Percentiles rank a stretch among this genome's conserved stretches.
Evolutionary conservation across 2,888 invertebrate species (phyloP).

Genomic region (Coelogynopora nodosa): DNA sequence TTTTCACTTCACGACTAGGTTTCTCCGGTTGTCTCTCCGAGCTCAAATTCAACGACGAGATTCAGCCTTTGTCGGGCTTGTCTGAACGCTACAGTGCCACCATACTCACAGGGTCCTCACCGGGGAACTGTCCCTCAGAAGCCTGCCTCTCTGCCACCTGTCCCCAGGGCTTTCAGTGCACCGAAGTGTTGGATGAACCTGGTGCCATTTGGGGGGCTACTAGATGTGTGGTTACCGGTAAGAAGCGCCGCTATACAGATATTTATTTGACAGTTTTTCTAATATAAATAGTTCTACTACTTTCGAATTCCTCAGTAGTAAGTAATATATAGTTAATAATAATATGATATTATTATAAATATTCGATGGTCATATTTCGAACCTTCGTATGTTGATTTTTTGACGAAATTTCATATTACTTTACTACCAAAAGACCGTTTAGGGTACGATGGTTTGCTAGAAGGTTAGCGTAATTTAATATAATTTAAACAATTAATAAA

Average conservation of each 20-base stretch:
- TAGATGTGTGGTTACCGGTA: not conserved
- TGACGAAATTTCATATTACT: no score
- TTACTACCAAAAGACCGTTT: no score
- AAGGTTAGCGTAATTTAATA: no score
- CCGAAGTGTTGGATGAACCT: not conserved
- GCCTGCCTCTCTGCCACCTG: not conserved
- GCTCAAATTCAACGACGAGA: constrained; percentile 1
- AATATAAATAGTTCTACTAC: no score
- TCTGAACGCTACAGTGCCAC: constrained; percentile 16
- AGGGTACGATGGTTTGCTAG: no score
- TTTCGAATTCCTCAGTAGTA: no score
- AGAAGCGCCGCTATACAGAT: no score
- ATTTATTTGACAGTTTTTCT: no score
- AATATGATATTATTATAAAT: no score
- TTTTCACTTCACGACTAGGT: not conserved
- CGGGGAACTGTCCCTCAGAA: not conserved
- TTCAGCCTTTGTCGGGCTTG: constrained; percentile 18
- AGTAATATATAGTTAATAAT: no score
- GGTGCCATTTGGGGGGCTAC: not conserved
- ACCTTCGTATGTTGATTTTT: no score
- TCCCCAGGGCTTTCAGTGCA: not conserved
- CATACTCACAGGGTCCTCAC: not conserved
- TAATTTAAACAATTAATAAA: not conserved
- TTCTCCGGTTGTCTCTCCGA: constrained; percentile 35
- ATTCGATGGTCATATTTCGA: no score